A percentile compares a stretch with the other conserved stretches of the same genome.
Evolutionary conservation across 92 coral and sea anemone genomes (phyloP).

Genomic region (Phenganax subtilis): DNA sequence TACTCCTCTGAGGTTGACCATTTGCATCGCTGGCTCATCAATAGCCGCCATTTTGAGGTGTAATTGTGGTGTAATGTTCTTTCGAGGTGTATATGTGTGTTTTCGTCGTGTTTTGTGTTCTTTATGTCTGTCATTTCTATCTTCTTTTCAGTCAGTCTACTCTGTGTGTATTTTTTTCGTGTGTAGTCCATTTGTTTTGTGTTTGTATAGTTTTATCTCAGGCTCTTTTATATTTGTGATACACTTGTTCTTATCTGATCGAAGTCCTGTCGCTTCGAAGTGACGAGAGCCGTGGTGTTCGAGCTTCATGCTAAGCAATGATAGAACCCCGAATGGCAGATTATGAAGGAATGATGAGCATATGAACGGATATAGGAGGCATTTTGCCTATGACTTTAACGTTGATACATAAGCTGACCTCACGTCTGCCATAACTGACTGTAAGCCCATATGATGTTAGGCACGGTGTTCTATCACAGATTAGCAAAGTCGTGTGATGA

Average conservation of each 20-base stretch:
- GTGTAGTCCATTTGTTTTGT: slow-evolving; percentile 9
- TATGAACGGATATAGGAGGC: slow-evolving; percentile 45
- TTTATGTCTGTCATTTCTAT: no score
- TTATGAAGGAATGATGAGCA: slow-evolving; percentile 30
- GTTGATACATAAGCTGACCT: slow-evolving; percentile 17
- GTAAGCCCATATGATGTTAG: background rate
- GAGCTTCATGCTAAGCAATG: slow-evolving; percentile 47
- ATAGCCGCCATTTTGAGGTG: no score
- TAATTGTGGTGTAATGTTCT: no score
- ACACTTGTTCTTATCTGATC: slow-evolving; percentile 95
- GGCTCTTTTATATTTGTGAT: slow-evolving; percentile 35
- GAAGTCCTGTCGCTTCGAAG: slow-evolving; percentile 51
- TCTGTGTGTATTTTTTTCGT: background rate
- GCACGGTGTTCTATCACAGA: no score
- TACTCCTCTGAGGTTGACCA: no score
- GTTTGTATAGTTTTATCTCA: background rate
- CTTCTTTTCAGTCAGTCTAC: background rate
- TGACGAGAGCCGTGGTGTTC: slow-evolving; percentile 67
- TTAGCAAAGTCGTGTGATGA: no score
- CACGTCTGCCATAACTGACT: background rate
- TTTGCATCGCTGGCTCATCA: no score
- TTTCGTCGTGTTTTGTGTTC: no score
- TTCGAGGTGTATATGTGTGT: no score
- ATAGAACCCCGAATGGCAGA: slow-evolving; percentile 39
- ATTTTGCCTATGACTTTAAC: slow-evolving; percentile 29